phyloP scores from a whole-genome alignment of 2,797 vertebrate genomes.

The Typhlichthys eigenmanni region DNA sequence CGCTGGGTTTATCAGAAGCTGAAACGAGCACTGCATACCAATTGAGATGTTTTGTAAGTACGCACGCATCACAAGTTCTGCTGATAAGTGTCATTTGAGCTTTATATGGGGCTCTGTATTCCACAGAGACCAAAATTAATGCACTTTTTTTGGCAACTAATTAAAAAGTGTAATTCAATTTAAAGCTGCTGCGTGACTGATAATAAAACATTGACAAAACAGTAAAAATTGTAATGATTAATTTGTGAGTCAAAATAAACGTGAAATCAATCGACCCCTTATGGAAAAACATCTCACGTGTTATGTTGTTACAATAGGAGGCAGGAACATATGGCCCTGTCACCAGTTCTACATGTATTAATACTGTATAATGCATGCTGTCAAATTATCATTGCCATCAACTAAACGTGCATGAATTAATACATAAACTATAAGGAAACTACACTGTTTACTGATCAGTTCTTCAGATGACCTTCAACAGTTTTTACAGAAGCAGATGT shows the following conservation, averaged over 20 bases:
- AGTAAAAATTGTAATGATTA: slow-evolving; percentile 35
- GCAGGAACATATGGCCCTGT: background rate
- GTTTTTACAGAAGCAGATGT: slow-evolving; percentile 10
- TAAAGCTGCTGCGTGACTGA: slow-evolving; percentile 38
- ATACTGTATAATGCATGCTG: background rate
- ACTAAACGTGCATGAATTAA: background rate
- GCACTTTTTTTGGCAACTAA: slow-evolving; percentile 35
- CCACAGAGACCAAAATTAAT: slow-evolving; percentile 19
- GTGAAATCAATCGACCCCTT: slow-evolving; percentile 16
- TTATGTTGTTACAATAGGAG: too few relatives aligned
- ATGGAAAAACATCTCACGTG: background rate
- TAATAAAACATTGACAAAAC: slow-evolving; percentile 29
- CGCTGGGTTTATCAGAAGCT: background rate
- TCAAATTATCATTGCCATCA: background rate
- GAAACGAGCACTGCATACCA: slow-evolving; percentile 8
- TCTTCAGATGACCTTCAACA: slow-evolving; percentile 15
- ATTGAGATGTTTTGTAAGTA: slow-evolving; percentile 4
- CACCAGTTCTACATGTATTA: slow-evolving; percentile 2
- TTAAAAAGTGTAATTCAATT: slow-evolving; percentile 47
- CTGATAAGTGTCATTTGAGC: slow-evolving; percentile 10
- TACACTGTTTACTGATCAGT: background rate
- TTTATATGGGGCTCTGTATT: slow-evolving; percentile 16
- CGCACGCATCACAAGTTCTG: background rate
- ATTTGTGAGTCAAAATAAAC: slow-evolving; percentile 26
- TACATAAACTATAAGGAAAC: background rate